Base-by-base conservation (phyloP, 1,140 invertebrate species). In the Drosophila novamexicana region DNA sequence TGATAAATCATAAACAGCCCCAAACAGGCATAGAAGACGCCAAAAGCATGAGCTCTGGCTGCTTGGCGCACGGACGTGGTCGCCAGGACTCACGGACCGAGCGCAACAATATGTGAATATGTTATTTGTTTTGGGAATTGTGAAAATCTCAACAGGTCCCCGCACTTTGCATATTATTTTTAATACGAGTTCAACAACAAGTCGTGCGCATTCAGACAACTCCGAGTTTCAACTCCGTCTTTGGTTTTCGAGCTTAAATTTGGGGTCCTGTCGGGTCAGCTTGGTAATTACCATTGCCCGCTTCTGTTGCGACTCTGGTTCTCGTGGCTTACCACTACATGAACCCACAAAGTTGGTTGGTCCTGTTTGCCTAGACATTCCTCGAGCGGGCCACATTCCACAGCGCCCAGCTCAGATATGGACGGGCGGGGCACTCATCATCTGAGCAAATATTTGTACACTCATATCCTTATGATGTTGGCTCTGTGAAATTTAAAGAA, bases 151-250 rank as follows among this genome's bases (percentile, higher is more conserved):
- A 92, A 92, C 91, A 92, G 91, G 91, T 92, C 89, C 91, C 91
- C 90, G 88, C 91, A 92, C 91, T 92, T 92, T 92, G 91, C 90
- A 91, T 91, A 91, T 90, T 91, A 91, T 91, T 91, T 91, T 90
- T 91, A 91, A 90, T 91, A 91, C 73, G 64, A 83, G 73, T 69
- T 72, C 42, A 22, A 44, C 18, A 44, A 49, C 58, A 80, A 77
- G 64, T 79, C 72, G 67, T 69, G 75, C 77, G 63, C 57, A 76
- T 57, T 53, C 75, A 65, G 45, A 54, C 61, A 37, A 32, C 34
- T 12, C 14, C 29, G 18, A 5, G 22, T 29, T 29, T 29, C 22
- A 45, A 45, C 14, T 45, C 47, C 18, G 0, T 10, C 47, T 6
- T 10, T 10, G 32, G 14, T 12, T 36, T 12, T 49, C 47, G 47